These are phyloP conservation scores for Teleiodes luculella DNA, from an alignment of 2,888 invertebrate species.

Conservation along the genomic window DNA sequence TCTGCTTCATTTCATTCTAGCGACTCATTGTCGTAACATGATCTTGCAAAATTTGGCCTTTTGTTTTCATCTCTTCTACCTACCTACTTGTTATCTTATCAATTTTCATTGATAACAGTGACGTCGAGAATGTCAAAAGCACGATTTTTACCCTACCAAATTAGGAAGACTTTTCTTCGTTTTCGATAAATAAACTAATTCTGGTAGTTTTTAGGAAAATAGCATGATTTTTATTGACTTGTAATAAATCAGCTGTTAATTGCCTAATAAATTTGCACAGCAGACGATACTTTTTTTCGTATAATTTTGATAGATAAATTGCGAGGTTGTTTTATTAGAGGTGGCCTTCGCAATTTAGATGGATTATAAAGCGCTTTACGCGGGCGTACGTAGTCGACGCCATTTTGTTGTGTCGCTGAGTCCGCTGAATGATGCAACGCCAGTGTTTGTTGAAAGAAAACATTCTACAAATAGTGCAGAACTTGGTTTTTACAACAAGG, in stretches of 20 bases:
- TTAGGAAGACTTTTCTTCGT: constrained; percentile 21
- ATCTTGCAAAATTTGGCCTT: not conserved
- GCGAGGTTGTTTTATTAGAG: not conserved
- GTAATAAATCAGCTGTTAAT: no score
- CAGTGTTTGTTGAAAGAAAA: constrained; percentile 35
- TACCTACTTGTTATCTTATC: constrained; percentile 14
- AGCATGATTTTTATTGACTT: no score
- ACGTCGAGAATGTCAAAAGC: constrained; percentile 37
- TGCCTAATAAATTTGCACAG: no score
- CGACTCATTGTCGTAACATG: no score
- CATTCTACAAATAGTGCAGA: not conserved
- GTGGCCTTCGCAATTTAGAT: constrained; percentile 34
- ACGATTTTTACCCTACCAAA: constrained; percentile 29
- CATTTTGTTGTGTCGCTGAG: constrained; percentile 60
- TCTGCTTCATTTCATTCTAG: no score
- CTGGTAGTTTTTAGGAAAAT: no score
- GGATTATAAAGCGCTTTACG: constrained; percentile 71
- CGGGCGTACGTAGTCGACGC: constrained; percentile 56
- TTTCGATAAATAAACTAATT: no score
- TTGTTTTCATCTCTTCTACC: constrained; percentile 16
- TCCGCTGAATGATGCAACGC: constrained; percentile 69
- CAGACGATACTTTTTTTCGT: no score
- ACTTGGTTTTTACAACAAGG: not conserved
- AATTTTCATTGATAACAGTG: constrained; percentile 27
- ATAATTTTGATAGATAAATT: not conserved